Evolutionary conservation across 1,140 invertebrate genomes (phyloP), one percentile per base, ranked within the genome.

Genomic region (Planococcus citri): DNA sequence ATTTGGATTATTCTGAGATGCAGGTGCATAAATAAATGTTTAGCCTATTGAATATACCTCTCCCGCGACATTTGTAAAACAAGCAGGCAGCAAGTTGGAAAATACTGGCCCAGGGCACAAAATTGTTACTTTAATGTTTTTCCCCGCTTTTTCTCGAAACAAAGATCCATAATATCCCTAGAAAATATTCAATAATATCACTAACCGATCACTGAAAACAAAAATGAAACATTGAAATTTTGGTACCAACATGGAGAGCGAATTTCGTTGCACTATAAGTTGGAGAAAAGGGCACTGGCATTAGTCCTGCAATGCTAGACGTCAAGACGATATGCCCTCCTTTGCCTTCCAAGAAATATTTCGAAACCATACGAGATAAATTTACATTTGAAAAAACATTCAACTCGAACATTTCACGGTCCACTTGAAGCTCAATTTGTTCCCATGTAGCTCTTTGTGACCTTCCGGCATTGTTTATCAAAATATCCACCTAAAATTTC

Each of bases 401-500:
- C 38, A 94, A 75, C 22, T 94, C 85, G 75, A 94, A 91, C 72
- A 93, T 78, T 70, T 89, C 83, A 69, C 82, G 82, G 76, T 95
- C 91, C 0, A 94, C 90, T 68, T 81, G 75, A 0, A 92, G 61
- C 1, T 90, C 83, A 71, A 90, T 92, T 1, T 88, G 80, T 71
- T 88, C 85, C 86, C 89, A 94, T 27, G 76, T 71, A 1, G 88
- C 89, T 72, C 91, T 78, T 79, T 95, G 92, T 29, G 88, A 88
- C 72, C 90, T 78, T 2, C 90, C 91, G 17, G 90, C 90, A 80
- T 93, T 93, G 75, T 89, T 90, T 0, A 93, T 83, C 24, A 93
- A 79, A 71, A 92, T 84, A 77, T 93, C 88, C 10, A 93, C 75
- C 86, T 87, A 72, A 27, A 77, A 75, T 72, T 69, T 33, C 14